phyloP scores from a whole-genome alignment of 2,797 vertebrate genomes.

The Helostoma temminkii region DNA sequence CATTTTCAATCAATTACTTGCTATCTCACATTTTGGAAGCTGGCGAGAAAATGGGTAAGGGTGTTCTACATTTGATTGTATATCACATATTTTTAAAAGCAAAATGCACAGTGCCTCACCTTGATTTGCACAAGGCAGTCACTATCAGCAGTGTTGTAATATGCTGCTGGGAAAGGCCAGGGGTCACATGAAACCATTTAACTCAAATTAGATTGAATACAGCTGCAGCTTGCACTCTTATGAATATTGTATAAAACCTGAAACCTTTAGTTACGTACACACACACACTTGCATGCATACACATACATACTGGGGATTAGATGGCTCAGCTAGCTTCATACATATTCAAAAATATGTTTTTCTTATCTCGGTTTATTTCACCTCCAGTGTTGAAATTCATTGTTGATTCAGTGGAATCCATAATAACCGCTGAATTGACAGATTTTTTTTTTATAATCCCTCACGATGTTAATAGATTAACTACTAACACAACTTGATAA shows the following conservation, averaged over 20 bases:
- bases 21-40: background rate
- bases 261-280: conserved; percentile 34
- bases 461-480: conserved; percentile 14
- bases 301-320: conserved; percentile 2
- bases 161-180: conserved; percentile 47
- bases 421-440: conserved; percentile 25
- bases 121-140: conserved; percentile 54
- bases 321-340: conserved; percentile 31
- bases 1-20: conserved; percentile 55
- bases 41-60: background rate
- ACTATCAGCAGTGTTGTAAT: conserved; percentile 49
- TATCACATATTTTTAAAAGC: conserved; percentile 33
- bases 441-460: conserved; percentile 7
- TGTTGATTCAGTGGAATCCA: conserved; percentile 29
- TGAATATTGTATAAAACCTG: conserved; percentile 55
- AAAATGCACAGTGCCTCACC: conserved; percentile 1
- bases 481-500: background rate
- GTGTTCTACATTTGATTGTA: conserved; percentile 40
- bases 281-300: conserved; percentile 12
- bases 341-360: conserved; percentile 51
- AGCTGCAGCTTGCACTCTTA: conserved; percentile 35
- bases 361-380: conserved; percentile 39
- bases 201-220: conserved; percentile 54
- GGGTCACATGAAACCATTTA: conserved; percentile 69
- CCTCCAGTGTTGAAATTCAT: conserved; percentile 3